Base-by-base conservation (phyloP, 2,888 invertebrate genomes). In the Dorcus hopei region DNA sequence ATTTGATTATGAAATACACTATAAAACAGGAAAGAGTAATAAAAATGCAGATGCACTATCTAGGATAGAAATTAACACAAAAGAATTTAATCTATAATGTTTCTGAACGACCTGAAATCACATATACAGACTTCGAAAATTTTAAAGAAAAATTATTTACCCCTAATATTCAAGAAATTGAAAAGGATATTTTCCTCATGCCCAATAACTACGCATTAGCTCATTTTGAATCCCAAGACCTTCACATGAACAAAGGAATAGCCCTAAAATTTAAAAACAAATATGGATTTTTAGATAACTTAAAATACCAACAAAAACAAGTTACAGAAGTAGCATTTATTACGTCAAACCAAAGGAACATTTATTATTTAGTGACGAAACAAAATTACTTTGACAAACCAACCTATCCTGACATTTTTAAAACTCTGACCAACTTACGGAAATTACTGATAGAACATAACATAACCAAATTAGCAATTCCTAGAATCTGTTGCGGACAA, bases 1-100 rank as follows among this genome's bases (percentile, higher is more conserved):
- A 47, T 47, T 47, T 47, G 47, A 47, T 47, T 52, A 52, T 52
- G 43, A 52, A 42, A 52, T 52, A n/a, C 9, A 9, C 2, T 52
- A 52, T 45, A 52, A 47, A 16, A 38, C 47, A 43, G 42, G 52
- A 14, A 49, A 45, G 9, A 9, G 9, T 52, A 43, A 52, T 45
- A 47, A 14, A 9, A 45, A 47, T 14, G 52, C 52, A 52, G 52
- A 52, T 9, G 43, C 42, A 11, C 47, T 52, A 43, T 40, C 40
- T n/a, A 9, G 40, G 9, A 40, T 40, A n/a, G 40, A 40, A 40
- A 9, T 49, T 40, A 40, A 40, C 11, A 40, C 19, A 19, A 19
- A 19, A 19, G 19, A 19, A 19, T 19, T 19, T 19, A 19, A 19
- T 3, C 19, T 19, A 19, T 19, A 19, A 19, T 19, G 19, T 19